These are phyloP conservation scores for Anguilla marmorata DNA, from an alignment of 2,797 vertebrate genomes.

Conservation along the genomic window DNA sequence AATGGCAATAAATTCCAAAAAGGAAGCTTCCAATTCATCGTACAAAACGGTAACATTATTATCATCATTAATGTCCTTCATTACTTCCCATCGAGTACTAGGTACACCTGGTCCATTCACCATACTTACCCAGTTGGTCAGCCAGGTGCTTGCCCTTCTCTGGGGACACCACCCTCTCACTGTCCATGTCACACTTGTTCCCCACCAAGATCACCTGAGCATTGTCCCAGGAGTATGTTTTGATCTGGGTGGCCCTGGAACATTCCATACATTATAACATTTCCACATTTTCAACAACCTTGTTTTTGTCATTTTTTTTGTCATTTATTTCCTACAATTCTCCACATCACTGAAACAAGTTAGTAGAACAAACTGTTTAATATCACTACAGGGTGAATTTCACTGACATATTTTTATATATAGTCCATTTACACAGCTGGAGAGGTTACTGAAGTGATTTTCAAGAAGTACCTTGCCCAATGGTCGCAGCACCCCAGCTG, in stretches of 20 bases:
- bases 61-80: neutral
- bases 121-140: conserved; percentile 84
- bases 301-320: neutral
- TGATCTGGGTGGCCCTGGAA: conserved; percentile 93
- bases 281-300: neutral
- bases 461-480: neutral
- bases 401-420: neutral
- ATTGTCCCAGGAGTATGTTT: conserved; percentile 97
- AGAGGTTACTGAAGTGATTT: neutral
- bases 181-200: conserved; percentile 97
- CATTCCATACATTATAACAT: neutral
- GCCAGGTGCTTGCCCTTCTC: conserved; percentile 92
- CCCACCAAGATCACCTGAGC: conserved; percentile 96
- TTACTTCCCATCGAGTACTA: no score
- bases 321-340: neutral
- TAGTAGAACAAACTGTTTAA: neutral
- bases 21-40: neutral
- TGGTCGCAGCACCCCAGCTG: neutral
- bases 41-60: neutral
- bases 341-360: neutral
- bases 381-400: neutral
- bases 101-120: neutral
- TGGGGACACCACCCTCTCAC: conserved; percentile 83
- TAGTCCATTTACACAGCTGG: neutral
- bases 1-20: neutral